phyloP scores from a whole-genome alignment of 2,113 vertebrate genomes.

The Excalfactoria chinensis region DNA sequence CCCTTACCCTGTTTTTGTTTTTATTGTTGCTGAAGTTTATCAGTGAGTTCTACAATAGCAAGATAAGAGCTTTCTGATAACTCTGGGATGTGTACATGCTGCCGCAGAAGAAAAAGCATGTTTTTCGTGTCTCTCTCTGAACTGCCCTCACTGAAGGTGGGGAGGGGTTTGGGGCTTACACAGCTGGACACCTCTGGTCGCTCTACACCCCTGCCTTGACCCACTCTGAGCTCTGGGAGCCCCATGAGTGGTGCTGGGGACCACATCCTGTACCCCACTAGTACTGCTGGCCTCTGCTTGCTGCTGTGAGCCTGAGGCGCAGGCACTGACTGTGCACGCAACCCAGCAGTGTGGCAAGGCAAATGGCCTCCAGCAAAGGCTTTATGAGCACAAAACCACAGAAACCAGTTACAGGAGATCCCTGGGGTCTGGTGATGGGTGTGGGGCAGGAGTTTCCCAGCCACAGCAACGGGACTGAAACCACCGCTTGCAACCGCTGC shows the following conservation, averaged over 20 bases:
- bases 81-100: not conserved
- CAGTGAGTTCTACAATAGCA: not conserved
- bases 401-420: not conserved
- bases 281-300: not conserved
- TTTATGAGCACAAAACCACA: fast-evolving
- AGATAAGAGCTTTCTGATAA: not conserved
- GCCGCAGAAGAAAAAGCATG: not conserved
- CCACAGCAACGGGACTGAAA: not conserved
- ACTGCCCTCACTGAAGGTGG: not conserved
- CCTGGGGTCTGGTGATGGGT: fast-evolving
- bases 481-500: not conserved
- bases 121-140: not conserved
- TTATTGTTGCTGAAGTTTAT: not conserved
- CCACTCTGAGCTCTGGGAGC: not conserved
- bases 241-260: not conserved
- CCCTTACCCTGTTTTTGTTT: not conserved
- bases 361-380: not conserved
- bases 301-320: not conserved
- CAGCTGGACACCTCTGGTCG: not conserved
- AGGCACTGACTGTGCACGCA: not conserved
- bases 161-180: not conserved
- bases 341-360: not conserved
- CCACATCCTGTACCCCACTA: not conserved
- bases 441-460: not conserved
- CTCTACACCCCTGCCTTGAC: not conserved